A percentile compares a stretch with the other conserved stretches of the same genome.
These are phyloP conservation scores for Calameuta idolon DNA, from an alignment of 2,888 invertebrate genomes.

Conservation along the genomic window DNA sequence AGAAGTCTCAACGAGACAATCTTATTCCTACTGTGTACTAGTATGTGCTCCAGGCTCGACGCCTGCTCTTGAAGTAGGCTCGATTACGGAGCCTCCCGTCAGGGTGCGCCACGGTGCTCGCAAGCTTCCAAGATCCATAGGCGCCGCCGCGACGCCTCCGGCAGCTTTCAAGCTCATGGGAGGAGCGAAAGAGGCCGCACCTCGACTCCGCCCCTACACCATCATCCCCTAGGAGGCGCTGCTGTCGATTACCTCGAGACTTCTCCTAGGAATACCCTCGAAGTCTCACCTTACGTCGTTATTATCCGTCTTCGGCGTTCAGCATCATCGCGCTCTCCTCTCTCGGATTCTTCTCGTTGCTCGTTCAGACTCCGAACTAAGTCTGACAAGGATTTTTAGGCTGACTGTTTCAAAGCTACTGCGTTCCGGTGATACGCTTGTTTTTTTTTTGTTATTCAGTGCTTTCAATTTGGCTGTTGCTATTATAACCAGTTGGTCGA, in stretches of 20 bases:
- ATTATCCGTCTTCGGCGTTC: slow-evolving; percentile 30
- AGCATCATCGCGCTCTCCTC: slow-evolving; percentile 26
- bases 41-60: slow-evolving; percentile 34
- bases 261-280: background rate
- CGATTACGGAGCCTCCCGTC: slow-evolving; percentile 19
- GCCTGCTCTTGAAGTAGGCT: slow-evolving; percentile 22
- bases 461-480: background rate
- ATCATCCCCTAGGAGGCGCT: slow-evolving; percentile 37
- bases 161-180: slow-evolving; percentile 57
- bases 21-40: slow-evolving; percentile 9
- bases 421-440: background rate
- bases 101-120: slow-evolving; percentile 53
- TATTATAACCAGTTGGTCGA: background rate
- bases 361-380: background rate
- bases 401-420: background rate
- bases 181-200: slow-evolving; percentile 61
- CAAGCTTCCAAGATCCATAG: slow-evolving; percentile 54
- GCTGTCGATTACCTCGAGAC: slow-evolving; percentile 19
- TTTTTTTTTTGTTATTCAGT: background rate
- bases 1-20: background rate
- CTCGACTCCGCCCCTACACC: slow-evolving; percentile 60
- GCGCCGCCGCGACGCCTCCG: slow-evolving; percentile 34
- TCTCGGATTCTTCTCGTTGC: background rate
- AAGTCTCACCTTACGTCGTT: slow-evolving; percentile 20
- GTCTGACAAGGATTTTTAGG: background rate